Evolutionary conservation across 2,113 vertebrate genomes (phyloP).

Genomic region (Macquaria ambigua): DNA sequence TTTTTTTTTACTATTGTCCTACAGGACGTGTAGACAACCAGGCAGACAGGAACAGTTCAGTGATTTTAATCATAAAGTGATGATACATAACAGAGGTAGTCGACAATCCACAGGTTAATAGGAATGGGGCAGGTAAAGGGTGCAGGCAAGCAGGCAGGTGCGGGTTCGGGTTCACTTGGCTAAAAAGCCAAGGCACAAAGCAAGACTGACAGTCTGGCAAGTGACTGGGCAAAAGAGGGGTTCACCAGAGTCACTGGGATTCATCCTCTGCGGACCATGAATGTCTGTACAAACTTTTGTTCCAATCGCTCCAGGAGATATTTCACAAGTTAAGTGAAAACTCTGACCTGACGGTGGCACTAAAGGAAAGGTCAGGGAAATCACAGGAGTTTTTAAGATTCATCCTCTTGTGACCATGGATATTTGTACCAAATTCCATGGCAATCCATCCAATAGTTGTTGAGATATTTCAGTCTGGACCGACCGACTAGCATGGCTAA

Average conservation of each 20-base stretch:
- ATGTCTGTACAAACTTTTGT: neutral
- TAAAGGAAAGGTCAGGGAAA: neutral
- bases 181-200: neutral
- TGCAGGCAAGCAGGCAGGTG: neutral
- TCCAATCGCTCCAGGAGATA: neutral
- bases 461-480: slow-evolving; percentile 13
- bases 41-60: neutral
- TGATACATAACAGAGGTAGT: neutral
- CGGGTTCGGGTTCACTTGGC: neutral
- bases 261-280: no score
- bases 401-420: neutral
- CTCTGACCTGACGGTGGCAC: neutral
- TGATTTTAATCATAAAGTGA: neutral
- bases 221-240: neutral
- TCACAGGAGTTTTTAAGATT: no score
- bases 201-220: neutral
- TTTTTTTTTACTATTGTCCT: neutral
- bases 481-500: neutral
- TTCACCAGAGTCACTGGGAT: no score
- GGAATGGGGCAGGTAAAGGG: neutral
- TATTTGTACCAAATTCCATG: neutral
- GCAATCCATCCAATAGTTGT: neutral
- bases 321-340: neutral
- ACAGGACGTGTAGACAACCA: no score
- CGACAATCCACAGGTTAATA: neutral